phyloP scores from a whole-genome alignment of 2,888 invertebrate genomes.

The Incurvaria masculella region DNA sequence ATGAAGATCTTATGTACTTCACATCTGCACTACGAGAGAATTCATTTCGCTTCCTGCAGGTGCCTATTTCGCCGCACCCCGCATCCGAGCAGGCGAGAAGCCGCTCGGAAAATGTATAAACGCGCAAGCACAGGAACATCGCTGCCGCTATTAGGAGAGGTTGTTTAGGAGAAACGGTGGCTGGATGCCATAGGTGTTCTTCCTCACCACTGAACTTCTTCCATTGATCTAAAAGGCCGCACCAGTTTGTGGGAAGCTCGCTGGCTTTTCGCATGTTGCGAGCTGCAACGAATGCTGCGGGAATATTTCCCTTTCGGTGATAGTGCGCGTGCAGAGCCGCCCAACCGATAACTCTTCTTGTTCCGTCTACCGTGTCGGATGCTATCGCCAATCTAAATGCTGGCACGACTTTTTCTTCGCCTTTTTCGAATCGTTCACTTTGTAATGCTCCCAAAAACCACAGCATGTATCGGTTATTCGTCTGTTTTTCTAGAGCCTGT shows the following conservation, averaged over 20 bases:
- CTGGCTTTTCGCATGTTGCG: conserved; percentile 41
- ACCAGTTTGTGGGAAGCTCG: conserved; percentile 34
- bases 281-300: conserved; percentile 35
- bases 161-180: conserved; percentile 23
- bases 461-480: background rate
- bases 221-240: conserved; percentile 32
- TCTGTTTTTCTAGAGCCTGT: background rate
- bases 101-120: conserved; percentile 32
- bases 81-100: conserved; percentile 31
- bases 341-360: conserved; percentile 40
- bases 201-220: conserved; percentile 37
- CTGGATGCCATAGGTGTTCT: conserved; percentile 39
- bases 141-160: conserved; percentile 41
- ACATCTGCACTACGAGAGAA: background rate
- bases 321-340: conserved; percentile 39
- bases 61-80: conserved; percentile 31
- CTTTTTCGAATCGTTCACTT: background rate
- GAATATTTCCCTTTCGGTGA: conserved; percentile 26
- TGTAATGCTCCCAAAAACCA: background rate
- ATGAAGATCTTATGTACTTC: background rate
- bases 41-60: conserved; percentile 10
- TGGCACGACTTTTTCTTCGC: background rate
- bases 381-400: background rate
- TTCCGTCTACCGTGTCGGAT: conserved; percentile 25
- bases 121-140: conserved; percentile 42